Evolutionary conservation across 2,888 invertebrate species (phyloP), one percentile per base, ranked within the genome.

Genomic region (Epistrophella euchroma): DNA sequence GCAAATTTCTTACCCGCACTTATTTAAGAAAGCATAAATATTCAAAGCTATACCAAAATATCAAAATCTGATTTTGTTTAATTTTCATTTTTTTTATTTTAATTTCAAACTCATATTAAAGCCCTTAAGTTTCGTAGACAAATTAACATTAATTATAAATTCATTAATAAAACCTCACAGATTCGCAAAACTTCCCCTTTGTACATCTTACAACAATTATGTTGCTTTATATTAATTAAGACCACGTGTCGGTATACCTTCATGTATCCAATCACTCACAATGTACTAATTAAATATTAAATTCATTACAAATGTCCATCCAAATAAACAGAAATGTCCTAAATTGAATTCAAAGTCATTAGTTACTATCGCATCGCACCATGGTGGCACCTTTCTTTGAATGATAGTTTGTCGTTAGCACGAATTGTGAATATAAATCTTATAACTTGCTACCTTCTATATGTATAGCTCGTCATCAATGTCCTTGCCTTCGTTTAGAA

Each of bases 281-380:
- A 22, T n/a, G 43, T 19, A 13, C 55, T 70, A 83, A 83, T 83
- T 83, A 68, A 73, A 78, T 83, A 78, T 70, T 55, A 55, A 74
- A 83, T 74, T 83, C 73, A 78, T 74, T 73, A 83, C 73, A 47
- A 55, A 60, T 71, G 47, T 47, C 43, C 28, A 13, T 47, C 32
- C 47, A 22, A 47, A 47, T 66, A 47, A 22, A 32, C 19, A 47
- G 45, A 62, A 64, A 75, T 64, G 70, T 70, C 80, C 75, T 45
- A 55, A 80, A 62, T 73, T 60, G 77, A 77, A 82, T 55, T 68
- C 73, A 68, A 73, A 28, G 62, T 62, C 68, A 70, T 83, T 70
- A 68, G 68, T 83, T 68, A 60, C 72, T 66, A 82, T 77, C n/a
- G n/a, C n/a, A n/a, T n/a, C n/a, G n/a, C n/a, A n/a, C n/a, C 78